Percentiles rank a stretch among this genome's conserved stretches.
phyloP scores from a whole-genome alignment of 2,113 vertebrate species.

The Anthoscopus minutus region DNA sequence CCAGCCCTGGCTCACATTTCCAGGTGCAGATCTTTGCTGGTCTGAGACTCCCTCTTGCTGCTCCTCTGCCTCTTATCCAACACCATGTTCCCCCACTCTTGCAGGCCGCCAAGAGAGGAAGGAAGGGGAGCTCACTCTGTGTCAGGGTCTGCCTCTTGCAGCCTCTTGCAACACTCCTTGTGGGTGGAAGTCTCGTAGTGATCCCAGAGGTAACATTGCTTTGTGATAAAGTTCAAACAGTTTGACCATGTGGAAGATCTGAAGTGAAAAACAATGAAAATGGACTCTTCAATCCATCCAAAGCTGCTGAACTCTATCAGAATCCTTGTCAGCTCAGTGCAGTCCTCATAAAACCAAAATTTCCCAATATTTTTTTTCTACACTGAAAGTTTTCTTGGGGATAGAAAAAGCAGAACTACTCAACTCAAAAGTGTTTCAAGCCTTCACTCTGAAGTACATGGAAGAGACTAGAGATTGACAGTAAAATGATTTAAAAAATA shows the following conservation, averaged over 20 bases:
- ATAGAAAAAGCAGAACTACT: neutral
- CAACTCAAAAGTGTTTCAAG: neutral
- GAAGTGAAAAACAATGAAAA: neutral
- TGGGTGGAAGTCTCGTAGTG: neutral
- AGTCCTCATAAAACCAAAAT: neutral
- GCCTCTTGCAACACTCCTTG: neutral
- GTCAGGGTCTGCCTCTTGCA: neutral
- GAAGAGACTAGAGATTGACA: neutral
- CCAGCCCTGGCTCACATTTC: neutral
- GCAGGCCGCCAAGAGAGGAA: neutral
- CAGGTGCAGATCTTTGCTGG: neutral
- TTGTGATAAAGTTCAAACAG: neutral
- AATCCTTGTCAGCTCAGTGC: neutral
- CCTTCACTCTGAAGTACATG: neutral
- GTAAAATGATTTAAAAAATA: conserved; percentile 1
- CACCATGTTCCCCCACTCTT: neutral
- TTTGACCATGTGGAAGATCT: neutral
- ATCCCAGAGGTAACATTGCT: neutral
- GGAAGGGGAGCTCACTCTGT: neutral
- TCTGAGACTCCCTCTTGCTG: neutral
- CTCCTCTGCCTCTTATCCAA: fast-evolving
- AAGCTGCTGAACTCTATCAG: neutral
- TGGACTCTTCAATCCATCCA: neutral
- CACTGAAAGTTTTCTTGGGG: neutral
- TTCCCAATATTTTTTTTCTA: neutral